Evolutionary conservation across 2,113 vertebrate genomes (phyloP), one percentile per base, ranked within the genome.

Genomic region (Panthera uncia): DNA sequence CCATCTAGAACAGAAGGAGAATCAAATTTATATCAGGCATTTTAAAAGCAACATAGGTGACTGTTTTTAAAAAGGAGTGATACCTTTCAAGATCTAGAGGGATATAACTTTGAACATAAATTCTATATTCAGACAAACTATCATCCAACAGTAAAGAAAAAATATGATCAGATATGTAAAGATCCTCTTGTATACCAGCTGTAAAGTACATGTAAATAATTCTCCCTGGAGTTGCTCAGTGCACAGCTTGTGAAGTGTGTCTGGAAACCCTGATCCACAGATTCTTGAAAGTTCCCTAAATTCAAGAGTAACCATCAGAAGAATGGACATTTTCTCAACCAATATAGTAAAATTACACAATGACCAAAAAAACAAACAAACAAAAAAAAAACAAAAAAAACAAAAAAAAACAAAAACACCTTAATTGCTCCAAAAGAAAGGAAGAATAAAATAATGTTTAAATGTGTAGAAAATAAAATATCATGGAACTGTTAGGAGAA

Each of bases 381-480:
- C 36, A 38, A 48, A 92, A 0, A 92, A 0, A 45, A 45, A 45
- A 38, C 38, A 38, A 45, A 45, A 45, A 1, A 45, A 45, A 38
- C 38, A 3, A 45, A 74, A 0, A 84, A 95, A 27, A 38, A 1
- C 4, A 38, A 80, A 74, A 48, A 92, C 19, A 29, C 19, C 9
- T 69, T 78, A 71, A 89, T 27, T 85, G n/a, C 52, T 84, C n/a
- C 41, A 85, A 71, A 73, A 79, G 41, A 89, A 63, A 6, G 33
- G 7, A 94, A 87, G 38, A 84, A 84, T 83, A 89, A 92, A 65
- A 45, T 80, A 50, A 86, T 68, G 90, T 92, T 93, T 52, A 76
- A 89, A 29, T 73, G 36, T 85, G 52, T 61, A 65, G 41, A 48
- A 92, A 94, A 90, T 52, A 96, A 71, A 80, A 73, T 36, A 63